These are phyloP conservation scores for Felis chaus DNA, from an alignment of 2,113 vertebrate species.

Conservation along the genomic window DNA sequence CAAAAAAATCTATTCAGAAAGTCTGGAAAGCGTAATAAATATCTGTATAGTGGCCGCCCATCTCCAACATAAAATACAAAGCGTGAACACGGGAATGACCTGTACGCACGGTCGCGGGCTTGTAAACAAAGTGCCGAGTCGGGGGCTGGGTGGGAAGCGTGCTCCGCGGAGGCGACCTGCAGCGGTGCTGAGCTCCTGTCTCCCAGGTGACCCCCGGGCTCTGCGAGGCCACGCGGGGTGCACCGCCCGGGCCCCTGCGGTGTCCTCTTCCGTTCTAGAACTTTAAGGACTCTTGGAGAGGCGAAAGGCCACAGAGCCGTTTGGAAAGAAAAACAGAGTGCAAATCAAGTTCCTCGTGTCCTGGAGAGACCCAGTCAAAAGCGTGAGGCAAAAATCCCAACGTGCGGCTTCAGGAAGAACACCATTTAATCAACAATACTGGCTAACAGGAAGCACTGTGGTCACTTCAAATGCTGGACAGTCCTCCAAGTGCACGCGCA, in stretches of 20 bases:
- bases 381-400: background rate
- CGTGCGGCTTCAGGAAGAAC: background rate
- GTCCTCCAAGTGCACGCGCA: background rate
- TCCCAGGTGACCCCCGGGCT: background rate
- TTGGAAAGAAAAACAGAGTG: background rate
- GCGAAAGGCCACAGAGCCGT: background rate
- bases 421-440: background rate
- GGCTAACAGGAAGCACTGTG: background rate
- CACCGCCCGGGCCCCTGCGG: background rate
- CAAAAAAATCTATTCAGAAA: slow-evolving; percentile 84
- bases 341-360: background rate
- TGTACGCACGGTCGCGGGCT: slow-evolving; percentile 74
- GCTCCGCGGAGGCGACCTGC: background rate
- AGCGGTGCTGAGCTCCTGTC: background rate
- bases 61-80: slow-evolving; percentile 71
- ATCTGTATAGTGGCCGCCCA: slow-evolving; percentile 77
- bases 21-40: slow-evolving; percentile 84
- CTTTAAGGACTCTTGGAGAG: background rate
- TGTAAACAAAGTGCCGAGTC: slow-evolving; percentile 71
- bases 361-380: background rate
- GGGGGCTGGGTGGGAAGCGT: background rate
- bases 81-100: background rate
- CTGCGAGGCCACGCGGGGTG: background rate
- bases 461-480: background rate
- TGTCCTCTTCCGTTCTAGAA: background rate